A percentile compares a stretch with the other conserved stretches of the same genome.
Evolutionary conservation across 2,113 vertebrate genomes (phyloP).

Genomic region (Mugil cephalus): DNA sequence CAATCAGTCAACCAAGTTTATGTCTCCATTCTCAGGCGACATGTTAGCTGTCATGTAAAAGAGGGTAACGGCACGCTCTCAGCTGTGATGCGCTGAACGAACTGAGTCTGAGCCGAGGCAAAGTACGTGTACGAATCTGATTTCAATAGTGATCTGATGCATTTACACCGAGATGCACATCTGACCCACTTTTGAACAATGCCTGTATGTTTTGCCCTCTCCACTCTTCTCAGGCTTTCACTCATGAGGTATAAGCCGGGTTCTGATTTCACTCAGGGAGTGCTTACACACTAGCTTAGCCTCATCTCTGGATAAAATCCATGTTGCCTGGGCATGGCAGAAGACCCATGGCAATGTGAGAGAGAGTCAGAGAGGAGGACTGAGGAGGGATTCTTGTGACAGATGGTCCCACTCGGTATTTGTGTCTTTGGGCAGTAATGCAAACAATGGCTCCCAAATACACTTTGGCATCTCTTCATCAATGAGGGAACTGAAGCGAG

Average conservation of each 20-base stretch:
- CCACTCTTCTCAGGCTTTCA: slow-evolving; percentile 31
- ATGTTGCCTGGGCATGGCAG: slow-evolving; percentile 58
- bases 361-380: slow-evolving; percentile 49
- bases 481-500: slow-evolving; percentile 53
- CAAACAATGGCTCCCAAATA: slow-evolving; percentile 71
- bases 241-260: slow-evolving; percentile 65
- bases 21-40: slow-evolving; percentile 18
- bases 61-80: slow-evolving; percentile 13
- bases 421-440: slow-evolving; percentile 68
- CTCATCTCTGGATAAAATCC: slow-evolving; percentile 68
- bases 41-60: slow-evolving; percentile 25
- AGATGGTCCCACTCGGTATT: slow-evolving; percentile 70
- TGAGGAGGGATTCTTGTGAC: slow-evolving; percentile 56
- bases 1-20: slow-evolving; percentile 21
- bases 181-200: slow-evolving; percentile 47
- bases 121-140: slow-evolving; percentile 1
- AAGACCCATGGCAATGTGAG: slow-evolving; percentile 48
- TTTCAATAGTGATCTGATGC: slow-evolving; percentile 14
- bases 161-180: slow-evolving; percentile 20
- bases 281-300: slow-evolving; percentile 77
- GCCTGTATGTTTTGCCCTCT: slow-evolving; percentile 24
- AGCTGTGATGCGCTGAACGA: slow-evolving; percentile 9
- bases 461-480: slow-evolving; percentile 67
- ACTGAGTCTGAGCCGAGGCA: slow-evolving; percentile 3
- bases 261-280: slow-evolving; percentile 73